These are phyloP conservation scores for Mesocricetus auratus DNA, from an alignment of 2,113 vertebrate species.

Conservation along the genomic window DNA sequence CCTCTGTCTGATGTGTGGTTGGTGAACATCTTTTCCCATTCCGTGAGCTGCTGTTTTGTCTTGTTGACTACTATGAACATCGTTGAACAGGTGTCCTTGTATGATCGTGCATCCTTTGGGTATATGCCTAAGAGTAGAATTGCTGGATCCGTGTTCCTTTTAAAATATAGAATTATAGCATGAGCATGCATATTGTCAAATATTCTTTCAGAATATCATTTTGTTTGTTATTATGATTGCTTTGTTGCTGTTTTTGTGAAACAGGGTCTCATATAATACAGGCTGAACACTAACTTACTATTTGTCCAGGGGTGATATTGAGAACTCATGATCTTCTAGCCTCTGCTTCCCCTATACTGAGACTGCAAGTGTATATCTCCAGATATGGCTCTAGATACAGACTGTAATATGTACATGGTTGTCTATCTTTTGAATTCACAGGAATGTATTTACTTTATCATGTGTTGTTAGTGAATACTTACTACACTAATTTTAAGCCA, in stretches of 20 bases:
- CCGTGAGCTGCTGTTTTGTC: too few species aligned
- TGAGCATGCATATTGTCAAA: neutral
- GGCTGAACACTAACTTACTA: neutral
- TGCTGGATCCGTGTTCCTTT: too few species aligned
- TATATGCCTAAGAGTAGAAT: too few species aligned
- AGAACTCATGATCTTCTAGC: neutral
- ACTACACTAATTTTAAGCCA: neutral
- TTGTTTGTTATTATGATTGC: neutral
- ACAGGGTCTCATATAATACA: neutral
- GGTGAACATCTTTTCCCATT: too few species aligned
- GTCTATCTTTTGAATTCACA: neutral
- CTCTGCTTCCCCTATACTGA: neutral
- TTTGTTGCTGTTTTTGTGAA: neutral
- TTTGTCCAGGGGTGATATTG: neutral
- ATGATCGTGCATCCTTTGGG: too few species aligned
- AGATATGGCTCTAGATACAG: neutral
- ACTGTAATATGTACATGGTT: neutral
- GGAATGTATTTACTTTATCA: neutral
- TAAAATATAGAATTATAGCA: neutral
- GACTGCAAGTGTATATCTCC: too few species aligned
- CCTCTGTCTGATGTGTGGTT: too few species aligned
- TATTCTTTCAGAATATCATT: constrained; percentile 25
- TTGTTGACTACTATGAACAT: too few species aligned
- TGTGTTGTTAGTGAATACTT: neutral
- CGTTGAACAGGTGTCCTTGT: too few species aligned